These are phyloP conservation scores for Microvelia longipes DNA, from an alignment of 1,140 invertebrate species.

Conservation along the genomic window DNA sequence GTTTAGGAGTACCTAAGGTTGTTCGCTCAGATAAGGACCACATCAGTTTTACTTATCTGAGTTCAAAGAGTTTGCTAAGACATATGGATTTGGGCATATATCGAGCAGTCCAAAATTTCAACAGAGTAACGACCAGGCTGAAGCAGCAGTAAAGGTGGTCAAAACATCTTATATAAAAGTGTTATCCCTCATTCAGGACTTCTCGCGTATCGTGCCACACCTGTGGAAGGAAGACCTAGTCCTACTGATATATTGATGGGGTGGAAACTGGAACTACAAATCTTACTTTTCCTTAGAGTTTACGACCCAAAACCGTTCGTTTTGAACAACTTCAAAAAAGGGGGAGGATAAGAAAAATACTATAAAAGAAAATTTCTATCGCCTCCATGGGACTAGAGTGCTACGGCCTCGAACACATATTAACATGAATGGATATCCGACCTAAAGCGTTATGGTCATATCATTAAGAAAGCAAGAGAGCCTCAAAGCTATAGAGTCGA, in stretches of 20 bases:
- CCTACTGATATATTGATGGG: neutral
- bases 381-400: neutral
- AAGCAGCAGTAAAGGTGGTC: neutral
- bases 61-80: neutral
- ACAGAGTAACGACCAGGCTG: neutral
- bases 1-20: neutral
- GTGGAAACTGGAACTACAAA: neutral
- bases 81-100: neutral
- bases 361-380: neutral
- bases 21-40: neutral
- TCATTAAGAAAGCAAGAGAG: neutral
- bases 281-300: neutral
- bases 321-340: neutral
- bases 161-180: neutral
- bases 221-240: neutral
- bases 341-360: neutral
- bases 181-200: neutral
- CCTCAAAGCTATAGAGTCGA: neutral
- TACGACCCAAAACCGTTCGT: neutral
- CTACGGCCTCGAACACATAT: neutral
- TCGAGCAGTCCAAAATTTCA: neutral
- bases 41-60: neutral
- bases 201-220: neutral
- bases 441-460: neutral
- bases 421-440: neutral